Percentiles rank a stretch among this genome's conserved stretches.
Evolutionary conservation across 2,888 invertebrate genomes (phyloP).

Genomic region (Cryptocheilus praepositus): DNA sequence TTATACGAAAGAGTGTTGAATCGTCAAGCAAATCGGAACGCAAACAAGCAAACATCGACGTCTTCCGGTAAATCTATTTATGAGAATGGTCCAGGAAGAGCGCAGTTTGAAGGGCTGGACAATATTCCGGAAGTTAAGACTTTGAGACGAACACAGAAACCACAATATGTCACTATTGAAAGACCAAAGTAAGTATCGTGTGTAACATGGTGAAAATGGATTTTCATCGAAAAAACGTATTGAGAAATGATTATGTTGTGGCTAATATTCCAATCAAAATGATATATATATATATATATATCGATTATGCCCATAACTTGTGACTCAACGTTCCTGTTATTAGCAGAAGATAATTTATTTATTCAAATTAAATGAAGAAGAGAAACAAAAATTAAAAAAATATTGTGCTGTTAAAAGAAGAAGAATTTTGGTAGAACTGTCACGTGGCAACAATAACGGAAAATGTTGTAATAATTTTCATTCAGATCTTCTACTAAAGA

Average conservation of each 20-base stretch:
- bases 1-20: constrained; percentile 85
- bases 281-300: too few species aligned
- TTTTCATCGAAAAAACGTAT: too few species aligned
- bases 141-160: constrained; percentile 75
- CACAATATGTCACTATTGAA: constrained; percentile 84
- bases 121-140: constrained; percentile 70
- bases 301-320: too few species aligned
- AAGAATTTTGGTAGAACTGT: too few species aligned
- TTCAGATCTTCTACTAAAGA: constrained; percentile 52
- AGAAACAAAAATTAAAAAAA: too few species aligned
- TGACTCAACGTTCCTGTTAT: too few species aligned
- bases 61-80: constrained; percentile 63
- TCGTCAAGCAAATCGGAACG: constrained; percentile 60
- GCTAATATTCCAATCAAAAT: too few species aligned
- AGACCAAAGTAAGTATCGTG: constrained; percentile 77
- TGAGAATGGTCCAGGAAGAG: constrained; percentile 77
- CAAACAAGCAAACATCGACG: constrained; percentile 34
- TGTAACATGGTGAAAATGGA: not conserved
- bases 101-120: constrained; percentile 76
- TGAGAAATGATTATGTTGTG: too few species aligned
- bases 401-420: too few species aligned
- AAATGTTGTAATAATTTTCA: constrained; percentile 7
- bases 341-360: too few species aligned
- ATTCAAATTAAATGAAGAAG: too few species aligned
- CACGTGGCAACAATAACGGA: too few species aligned